Evolutionary conservation across 2,113 vertebrate species (phyloP), one percentile per base, ranked within the genome.

Genomic region (Pelodiscus sinensis): DNA sequence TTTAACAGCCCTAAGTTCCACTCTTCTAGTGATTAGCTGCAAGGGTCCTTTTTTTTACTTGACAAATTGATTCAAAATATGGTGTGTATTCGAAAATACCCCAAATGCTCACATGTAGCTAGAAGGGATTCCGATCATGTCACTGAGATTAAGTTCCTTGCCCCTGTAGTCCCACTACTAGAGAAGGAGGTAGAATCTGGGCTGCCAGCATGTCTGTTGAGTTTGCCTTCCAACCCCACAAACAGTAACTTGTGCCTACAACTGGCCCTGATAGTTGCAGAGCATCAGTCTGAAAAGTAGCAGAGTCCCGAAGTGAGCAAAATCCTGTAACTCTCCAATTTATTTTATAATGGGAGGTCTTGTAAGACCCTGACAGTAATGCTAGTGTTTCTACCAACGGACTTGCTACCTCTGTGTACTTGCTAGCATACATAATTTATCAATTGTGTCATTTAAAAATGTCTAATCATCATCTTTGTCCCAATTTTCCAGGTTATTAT

Each of bases 401-500:
- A 84, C 50, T 78, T 82, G 85, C 89, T 86, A 82, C 50, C 14
- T 87, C 56, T 55, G 2, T 9, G 50, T 58, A 79, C 52, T 80
- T 92, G 38, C 79, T 88, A 84, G 85, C n/a, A 94, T 84, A 95
- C 79, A 44, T 0, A 86, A 77, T 90, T 89, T 90, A 95, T 56
- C 77, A 90, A 93, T 35, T 77, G 21, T 4, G n/a, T 89, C 81
- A 87, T 85, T 96, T 88, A 0, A 92, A 95, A 89, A 2, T n/a
- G 29, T 77, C 35, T 90, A 90, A 54, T n/a, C 44, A 58, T 88
- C 94, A 57, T 73, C 94, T 58, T 81, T 85, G 44, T 50, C 68
- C 87, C 86, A 87, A 94, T 90, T 96, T 92, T 16, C 38, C 57
- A 84, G 31, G 90, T 79, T 94, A 94, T 92, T 95, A 90, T 16